Evolutionary conservation across 1,140 invertebrate species (phyloP).

Genomic region (Muscidifurax raptorellus): DNA sequence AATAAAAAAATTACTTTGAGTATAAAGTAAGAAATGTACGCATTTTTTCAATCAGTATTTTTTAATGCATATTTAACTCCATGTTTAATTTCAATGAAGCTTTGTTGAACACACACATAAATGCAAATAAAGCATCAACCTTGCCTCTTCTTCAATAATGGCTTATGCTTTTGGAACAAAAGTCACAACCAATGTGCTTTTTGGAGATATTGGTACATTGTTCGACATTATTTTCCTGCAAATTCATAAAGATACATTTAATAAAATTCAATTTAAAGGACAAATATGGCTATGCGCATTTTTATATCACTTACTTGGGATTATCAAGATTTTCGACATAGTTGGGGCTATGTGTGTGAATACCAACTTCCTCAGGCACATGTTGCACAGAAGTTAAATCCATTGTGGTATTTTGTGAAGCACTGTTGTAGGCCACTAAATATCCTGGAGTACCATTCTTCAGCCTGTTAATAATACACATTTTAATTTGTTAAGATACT

Average conservation of each 20-base stretch:
- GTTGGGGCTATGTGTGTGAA: conserved; percentile 76
- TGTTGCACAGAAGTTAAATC: conserved; percentile 72
- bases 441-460: conserved; percentile 83
- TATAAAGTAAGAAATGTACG: conserved; percentile 31
- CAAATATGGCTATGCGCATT: conserved; percentile 30
- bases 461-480: conserved; percentile 73
- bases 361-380: conserved; percentile 77
- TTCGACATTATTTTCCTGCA: conserved; percentile 66
- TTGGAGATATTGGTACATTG: conserved; percentile 63
- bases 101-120: conserved; percentile 20
- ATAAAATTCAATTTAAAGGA: conserved; percentile 36
- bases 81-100: conserved; percentile 14
- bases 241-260: conserved; percentile 51
- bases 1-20: conserved; percentile 41
- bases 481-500: background rate
- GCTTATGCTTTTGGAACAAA: conserved; percentile 64
- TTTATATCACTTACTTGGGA: conserved; percentile 69
- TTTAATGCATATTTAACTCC: conserved; percentile 40
- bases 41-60: conserved; percentile 37
- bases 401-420: conserved; percentile 68
- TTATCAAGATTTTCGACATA: conserved; percentile 69
- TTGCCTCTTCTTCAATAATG: background rate
- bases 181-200: conserved; percentile 67
- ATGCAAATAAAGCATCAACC: conserved; percentile 30
- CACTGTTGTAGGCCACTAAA: conserved; percentile 80